Evolutionary conservation across 1,140 invertebrate genomes (phyloP), one percentile per base, ranked within the genome.

Genomic region (Reticulitermes speratus): DNA sequence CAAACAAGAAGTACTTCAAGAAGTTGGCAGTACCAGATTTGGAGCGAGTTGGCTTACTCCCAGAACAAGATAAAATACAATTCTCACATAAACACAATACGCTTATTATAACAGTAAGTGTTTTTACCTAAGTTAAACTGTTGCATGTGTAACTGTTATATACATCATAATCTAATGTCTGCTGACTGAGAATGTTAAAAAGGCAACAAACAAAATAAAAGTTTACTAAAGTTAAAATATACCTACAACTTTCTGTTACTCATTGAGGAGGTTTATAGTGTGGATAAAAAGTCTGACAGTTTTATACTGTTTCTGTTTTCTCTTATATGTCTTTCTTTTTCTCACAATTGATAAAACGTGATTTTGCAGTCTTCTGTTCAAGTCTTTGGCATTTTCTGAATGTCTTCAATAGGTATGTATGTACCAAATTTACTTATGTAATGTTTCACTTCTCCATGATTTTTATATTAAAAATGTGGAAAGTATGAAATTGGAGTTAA

Each of bases 1-100:
- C 91, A 44, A 96, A 97, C 90, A 96, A 96, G 88, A 97, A 96
- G 88, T 97, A 96, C 90, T 97, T 93, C 89, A 97, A 96, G 89
- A 95, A 94, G 88, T 90, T 97, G n/a, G 88, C 89, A 38, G 90
- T 96, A 82, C 95, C 94, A 84, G 96, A 96, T 89, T 90, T 96
- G 55, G 92, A 94, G 87, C 92, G 96, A 88, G 92, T 94, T n/a
- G 92, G 93, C 38, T 86, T 96, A 44, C 89, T 90, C 38, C 92
- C 94, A 55, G 91, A 93, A 84, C 94, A 96, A 89, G 91, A 92
- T 9, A 93, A 93, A 88, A 92, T 97, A 86, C 91, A 93, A 30
- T 94, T 94, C 87, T 91, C 90, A 52, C 95, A 96, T 91, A 94
- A 95, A 88, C 95, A 93, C 88, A 96, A 96, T 88, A 96, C 96